Evolutionary conservation across 2,888 invertebrate genomes (phyloP), one percentile per base, ranked within the genome.

Genomic region (Drosophila subsilvestris): DNA sequence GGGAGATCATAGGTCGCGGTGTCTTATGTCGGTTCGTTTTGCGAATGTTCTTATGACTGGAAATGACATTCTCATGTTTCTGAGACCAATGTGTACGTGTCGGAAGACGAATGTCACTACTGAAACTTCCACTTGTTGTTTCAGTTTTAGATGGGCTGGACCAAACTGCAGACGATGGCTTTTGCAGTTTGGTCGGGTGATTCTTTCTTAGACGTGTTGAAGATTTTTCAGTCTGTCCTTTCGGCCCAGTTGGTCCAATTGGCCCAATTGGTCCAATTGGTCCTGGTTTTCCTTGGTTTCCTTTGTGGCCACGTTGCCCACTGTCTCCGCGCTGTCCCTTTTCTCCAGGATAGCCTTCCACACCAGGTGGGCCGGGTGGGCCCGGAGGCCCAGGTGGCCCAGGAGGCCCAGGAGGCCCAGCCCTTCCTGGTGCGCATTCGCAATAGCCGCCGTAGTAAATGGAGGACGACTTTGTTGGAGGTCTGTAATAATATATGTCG

Each of bases 221-320:
- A 12, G 20, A 29, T 14, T 47, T 54, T n/a, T 45, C 45, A 2
- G 65, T 25, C 0, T 22, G 3, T 0, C 67, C 67, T 10, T 25
- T 45, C 0, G 8, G 2, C 0, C 68, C 68, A 18, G 74, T 56
- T 0, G 74, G 74, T 0, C 70, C n/a, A n/a, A n/a, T n/a, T n/a
- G n/a, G n/a, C n/a, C n/a, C 70, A 37, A 57, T 65, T 17, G 73
- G 73, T 2, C 69, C 69, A 37, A 57, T 65, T 17, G 73, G 73
- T 2, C 69, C 69, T 3, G 68, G 18, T n/a, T 48, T 48, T 1
- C 65, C 65, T 3, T 2, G 12, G 22, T 68, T 12, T 12, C 65
- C 65, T 1, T 14, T 37, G 50, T 14, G 37, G 18, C 70, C 70
- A 1, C 65, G 48, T 2, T 55, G 42, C 14, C 69, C 69, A 8